Evolutionary conservation across 1,140 invertebrate species (phyloP).

Genomic region (Tachypleus tridentatus): DNA sequence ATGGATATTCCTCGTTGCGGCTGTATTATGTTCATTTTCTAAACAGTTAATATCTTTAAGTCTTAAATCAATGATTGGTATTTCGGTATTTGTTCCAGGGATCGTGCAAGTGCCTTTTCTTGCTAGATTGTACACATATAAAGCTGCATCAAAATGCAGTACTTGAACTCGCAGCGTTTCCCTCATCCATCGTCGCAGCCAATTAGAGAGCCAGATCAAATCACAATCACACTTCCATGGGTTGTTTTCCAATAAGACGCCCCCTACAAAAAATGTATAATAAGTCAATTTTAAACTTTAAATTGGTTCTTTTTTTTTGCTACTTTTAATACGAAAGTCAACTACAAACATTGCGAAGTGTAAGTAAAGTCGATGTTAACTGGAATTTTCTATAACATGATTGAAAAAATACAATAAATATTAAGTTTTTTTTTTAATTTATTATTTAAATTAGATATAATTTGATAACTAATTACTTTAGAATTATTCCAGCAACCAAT

Average conservation of each 20-base stretch:
- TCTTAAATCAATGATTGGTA: slow-evolving; percentile 54
- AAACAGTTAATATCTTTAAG: slow-evolving; percentile 50
- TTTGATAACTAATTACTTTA: too few relatives aligned
- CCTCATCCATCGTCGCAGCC: slow-evolving; percentile 68
- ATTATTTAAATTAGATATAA: too few relatives aligned
- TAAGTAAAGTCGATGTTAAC: too few relatives aligned
- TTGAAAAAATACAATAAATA: too few relatives aligned
- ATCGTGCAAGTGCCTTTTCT: slow-evolving; percentile 51
- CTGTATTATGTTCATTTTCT: slow-evolving; percentile 1
- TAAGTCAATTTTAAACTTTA: background rate
- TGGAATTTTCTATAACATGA: too few relatives aligned
- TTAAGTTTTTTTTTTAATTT: too few relatives aligned
- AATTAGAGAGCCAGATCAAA: slow-evolving; percentile 73
- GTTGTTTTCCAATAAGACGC: slow-evolving; percentile 65
- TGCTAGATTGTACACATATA: slow-evolving; percentile 37
- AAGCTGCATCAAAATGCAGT: slow-evolving; percentile 42
- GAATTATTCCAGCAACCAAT: too few relatives aligned
- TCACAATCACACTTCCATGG: slow-evolving; percentile 75
- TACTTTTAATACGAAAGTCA: too few relatives aligned
- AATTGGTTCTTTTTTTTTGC: too few relatives aligned
- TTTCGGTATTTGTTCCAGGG: slow-evolving; percentile 40
- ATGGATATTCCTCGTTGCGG: background rate
- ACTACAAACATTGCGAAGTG: too few relatives aligned
- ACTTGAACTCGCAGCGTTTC: slow-evolving; percentile 60
- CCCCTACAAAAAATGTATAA: slow-evolving; percentile 46